A percentile compares a stretch with the other conserved stretches of the same genome.
These are phyloP conservation scores for Nymphalis c-album DNA, from an alignment of 2,888 invertebrate genomes.

Conservation along the genomic window DNA sequence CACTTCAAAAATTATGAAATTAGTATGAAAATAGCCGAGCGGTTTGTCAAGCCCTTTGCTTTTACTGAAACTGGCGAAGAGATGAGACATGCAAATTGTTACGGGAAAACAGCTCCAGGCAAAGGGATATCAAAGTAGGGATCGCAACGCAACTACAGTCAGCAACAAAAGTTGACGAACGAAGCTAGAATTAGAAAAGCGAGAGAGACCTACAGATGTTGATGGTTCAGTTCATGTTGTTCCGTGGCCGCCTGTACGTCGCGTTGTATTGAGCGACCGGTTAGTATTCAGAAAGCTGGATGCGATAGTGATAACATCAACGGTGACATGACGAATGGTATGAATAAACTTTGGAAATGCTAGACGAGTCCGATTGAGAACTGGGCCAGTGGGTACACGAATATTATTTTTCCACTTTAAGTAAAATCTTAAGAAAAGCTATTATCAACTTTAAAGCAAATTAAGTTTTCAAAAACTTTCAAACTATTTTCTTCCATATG, in stretches of 20 bases:
- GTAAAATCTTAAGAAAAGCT: too few relatives aligned
- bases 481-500: too few relatives aligned
- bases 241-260: constrained; percentile 33
- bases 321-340: constrained; percentile 52
- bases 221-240: background rate
- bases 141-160: constrained; percentile 43
- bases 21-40: constrained; percentile 10
- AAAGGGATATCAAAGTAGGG: constrained; percentile 63
- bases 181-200: constrained; percentile 8
- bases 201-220: constrained; percentile 20
- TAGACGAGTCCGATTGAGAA: constrained; percentile 11
- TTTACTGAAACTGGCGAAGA: constrained; percentile 4
- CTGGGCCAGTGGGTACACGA: constrained; percentile 7
- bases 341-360: constrained; percentile 23
- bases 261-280: constrained; percentile 61
- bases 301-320: constrained; percentile 75
- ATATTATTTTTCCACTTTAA: background rate
- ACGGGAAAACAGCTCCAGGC: constrained; percentile 70
- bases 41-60: constrained; percentile 24
- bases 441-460: too few relatives aligned
- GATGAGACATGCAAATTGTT: constrained; percentile 27
- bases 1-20: background rate
- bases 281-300: constrained; percentile 79
- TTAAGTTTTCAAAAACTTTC: too few relatives aligned
- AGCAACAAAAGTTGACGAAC: constrained; percentile 11